Evolutionary conservation across 2,888 invertebrate genomes (phyloP), one percentile per base, ranked within the genome.

Genomic region (Fragum fragum): DNA sequence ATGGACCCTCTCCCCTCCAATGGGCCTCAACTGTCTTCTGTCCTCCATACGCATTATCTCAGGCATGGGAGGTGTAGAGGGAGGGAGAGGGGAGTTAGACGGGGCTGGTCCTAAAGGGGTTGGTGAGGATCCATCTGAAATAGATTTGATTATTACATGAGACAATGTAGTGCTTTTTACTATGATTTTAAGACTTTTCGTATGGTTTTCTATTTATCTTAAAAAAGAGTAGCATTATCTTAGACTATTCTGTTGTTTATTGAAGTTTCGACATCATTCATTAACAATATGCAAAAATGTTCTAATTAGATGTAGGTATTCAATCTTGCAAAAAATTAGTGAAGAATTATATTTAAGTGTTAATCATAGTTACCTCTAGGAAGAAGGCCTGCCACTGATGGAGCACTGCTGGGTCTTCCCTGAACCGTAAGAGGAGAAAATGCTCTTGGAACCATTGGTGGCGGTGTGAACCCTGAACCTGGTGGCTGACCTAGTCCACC

Each of bases 1-100:
- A 68, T 91, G 92, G n/a, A 93, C 92, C 57, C 95, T 87, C 85
- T 95, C 95, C 21, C 94, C 94, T 39, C 95, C 95, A 72, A 95
- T 95, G 16, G 95, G 95, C 68, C 93, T 88, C 21, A 91, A 91
- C 76, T 91, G 90, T 78, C 92, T 90, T 21, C 92, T 83, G 63
- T 94, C 93, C 32, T 93, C 93, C 11, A 83, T 63, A 42, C 86
- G 76, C 73, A 85, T 87, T 53, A 82, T 86, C 75, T 79, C 88
- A 28, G 83, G 61, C 75, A 86, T 83, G 52, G 83, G 85, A 16
- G 89, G 88, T 39, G 90, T 90, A 39, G 89, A 85, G 11, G 88
- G 85, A 23, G 90, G 84, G 69, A 90, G 70, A 11, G 90, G 90
- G 5, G 90, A 90, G 42, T 88, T 86, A 53, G 90, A 81, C 72